Base-by-base conservation (phyloP, 2,888 invertebrate species). In the Acleris emargana region DNA sequence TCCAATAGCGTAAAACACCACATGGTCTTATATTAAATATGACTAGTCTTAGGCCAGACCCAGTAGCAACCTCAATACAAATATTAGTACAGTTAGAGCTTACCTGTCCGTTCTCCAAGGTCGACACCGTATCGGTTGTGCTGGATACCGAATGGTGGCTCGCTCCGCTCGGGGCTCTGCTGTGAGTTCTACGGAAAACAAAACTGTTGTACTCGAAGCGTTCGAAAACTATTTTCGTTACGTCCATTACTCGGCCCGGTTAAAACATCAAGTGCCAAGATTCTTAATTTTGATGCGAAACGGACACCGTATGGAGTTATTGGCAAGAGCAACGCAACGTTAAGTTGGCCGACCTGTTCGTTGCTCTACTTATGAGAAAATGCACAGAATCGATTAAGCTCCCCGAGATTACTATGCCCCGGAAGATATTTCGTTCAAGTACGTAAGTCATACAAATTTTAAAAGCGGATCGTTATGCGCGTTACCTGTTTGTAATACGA, bases 71-170 rank as follows among this genome's bases (percentile, higher is more conserved):
- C 25, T 43, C 42, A 50, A 64, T 54, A 64, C 16, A 58, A 58
- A 32, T 47, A 32, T 53, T 58, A 32, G 52, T 49, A 50, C 28
- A 50, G 58, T 62, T 58, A 58, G 43, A 58, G 51, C 22, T 62
- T 82, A 93, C 93, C 88, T 93, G 93, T 85, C 93, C 93, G 81
- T 93, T 93, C 82, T 93, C 93, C 72, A 93, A 73, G 17, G 91
- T 91, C 62, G 92, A 91, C 69, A 91, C 82, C 32, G 92, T 91
- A 68, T 91, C 90, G 52, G 89, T 85, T 22, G 86, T 91, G 70
- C 89, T 90, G 57, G 92, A 90, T 69, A 93, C 80, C 58, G 93
- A 93, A 75, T 91, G 93, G 76, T 93, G 93, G 71, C 93, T 93
- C 67, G 92, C 92, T 47, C 91, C 93, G 70, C 93, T 93, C 49